A percentile compares a stretch with the other conserved stretches of the same genome.
phyloP scores from a whole-genome alignment of 37 sponge, comb jelly and placozoan species.

The Hexactinellida sp. region DNA sequence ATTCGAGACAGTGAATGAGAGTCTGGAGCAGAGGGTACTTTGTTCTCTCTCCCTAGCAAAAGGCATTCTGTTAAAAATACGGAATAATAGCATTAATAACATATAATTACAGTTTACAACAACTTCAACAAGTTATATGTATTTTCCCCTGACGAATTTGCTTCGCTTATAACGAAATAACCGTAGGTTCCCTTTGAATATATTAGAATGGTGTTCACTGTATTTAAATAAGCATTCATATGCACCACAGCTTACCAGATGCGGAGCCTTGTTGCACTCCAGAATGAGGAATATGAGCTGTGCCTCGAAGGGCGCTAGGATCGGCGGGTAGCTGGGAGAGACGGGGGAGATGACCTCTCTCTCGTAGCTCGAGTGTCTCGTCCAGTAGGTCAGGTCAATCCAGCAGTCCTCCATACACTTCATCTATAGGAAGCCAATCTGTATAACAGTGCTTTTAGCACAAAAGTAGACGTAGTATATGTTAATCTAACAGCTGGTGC shows the following conservation, averaged over 20 bases:
- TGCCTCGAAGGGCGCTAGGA: background rate
- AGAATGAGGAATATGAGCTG: slow-evolving; percentile 2
- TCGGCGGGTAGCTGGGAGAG: background rate
- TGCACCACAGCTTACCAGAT: background rate
- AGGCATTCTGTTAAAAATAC: too few relatives aligned
- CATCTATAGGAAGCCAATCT: background rate
- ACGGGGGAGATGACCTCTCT: background rate
- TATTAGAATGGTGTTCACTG: too few relatives aligned
- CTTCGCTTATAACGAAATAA: too few relatives aligned
- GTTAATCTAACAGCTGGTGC: too few relatives aligned
- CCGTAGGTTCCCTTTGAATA: too few relatives aligned
- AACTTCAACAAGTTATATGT: too few relatives aligned
- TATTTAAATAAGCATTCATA: background rate
- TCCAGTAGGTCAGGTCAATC: background rate
- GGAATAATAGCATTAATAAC: too few relatives aligned
- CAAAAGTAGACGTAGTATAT: too few relatives aligned
- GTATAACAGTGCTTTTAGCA: background rate
- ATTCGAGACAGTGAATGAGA: background rate
- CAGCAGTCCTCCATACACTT: background rate
- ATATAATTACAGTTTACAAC: too few relatives aligned
- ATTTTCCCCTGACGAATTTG: too few relatives aligned
- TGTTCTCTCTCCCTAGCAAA: background rate
- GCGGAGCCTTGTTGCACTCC: background rate
- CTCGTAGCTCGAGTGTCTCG: background rate
- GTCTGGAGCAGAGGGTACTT: background rate